Evolutionary conservation across 2,888 invertebrate genomes (phyloP).

Genomic region (Graphium colonna): DNA sequence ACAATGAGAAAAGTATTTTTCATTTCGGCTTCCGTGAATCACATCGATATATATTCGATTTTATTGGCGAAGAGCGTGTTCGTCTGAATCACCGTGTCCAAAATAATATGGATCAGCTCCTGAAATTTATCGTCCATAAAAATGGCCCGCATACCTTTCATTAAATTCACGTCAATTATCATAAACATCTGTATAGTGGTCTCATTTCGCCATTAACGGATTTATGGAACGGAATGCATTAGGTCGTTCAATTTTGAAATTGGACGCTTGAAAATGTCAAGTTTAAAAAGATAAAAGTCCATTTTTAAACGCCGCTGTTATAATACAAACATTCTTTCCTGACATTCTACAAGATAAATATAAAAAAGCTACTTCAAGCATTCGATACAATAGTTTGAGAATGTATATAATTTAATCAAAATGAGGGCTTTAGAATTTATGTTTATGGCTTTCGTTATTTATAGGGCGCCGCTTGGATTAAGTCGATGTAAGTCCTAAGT

Average conservation of each 20-base stretch:
- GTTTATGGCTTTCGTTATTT: not conserved
- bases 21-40: not conserved
- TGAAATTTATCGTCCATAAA: slow-evolving; percentile 19
- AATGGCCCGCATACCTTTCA: slow-evolving; percentile 26
- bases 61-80: not conserved
- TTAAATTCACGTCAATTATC: slow-evolving; percentile 26
- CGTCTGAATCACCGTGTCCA: not conserved
- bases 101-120: not conserved
- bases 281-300: not conserved
- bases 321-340: not conserved
- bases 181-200: slow-evolving; percentile 20
- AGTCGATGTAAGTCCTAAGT: not conserved
- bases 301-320: not conserved
- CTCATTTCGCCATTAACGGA: slow-evolving; percentile 5
- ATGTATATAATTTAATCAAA: not conserved
- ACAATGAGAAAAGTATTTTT: not conserved
- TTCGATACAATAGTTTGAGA: not conserved
- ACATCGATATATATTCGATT: not conserved
- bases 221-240: slow-evolving; percentile 1
- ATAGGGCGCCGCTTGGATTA: not conserved
- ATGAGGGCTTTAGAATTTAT: not conserved
- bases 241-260: not conserved
- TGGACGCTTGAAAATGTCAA: not conserved
- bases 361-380: not conserved
- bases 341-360: not conserved